Base-by-base conservation (phyloP, 2,888 invertebrate species). In the Conops quadrifasciatus region DNA sequence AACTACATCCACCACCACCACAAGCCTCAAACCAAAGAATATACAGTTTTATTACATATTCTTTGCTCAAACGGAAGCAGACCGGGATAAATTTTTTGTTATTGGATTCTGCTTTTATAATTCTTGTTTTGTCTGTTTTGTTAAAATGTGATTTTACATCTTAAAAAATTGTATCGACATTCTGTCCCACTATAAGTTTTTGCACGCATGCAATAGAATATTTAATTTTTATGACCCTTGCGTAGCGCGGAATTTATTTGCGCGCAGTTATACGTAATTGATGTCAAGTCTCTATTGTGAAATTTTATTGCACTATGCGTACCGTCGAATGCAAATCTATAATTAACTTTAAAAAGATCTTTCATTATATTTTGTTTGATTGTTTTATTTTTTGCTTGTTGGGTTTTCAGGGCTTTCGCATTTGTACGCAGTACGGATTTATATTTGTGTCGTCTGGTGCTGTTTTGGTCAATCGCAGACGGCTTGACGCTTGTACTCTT, bases 401-500 rank as follows among this genome's bases (percentile, higher is more conserved):
- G 16, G 62, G 11, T 36, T 59, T 62, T 43, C 62, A 43, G 36
- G 36, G 21, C 43, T 43, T 62, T 43, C 62, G 43, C n/a, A 56
- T 43, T 56, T 24, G 16, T 26, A 21, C 36, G 66, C 45, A 58
- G 26, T 19, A n/a, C 26, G 67, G 58, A 65, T 43, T 49, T 5
- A 30, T n/a, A n/a, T n/a, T n/a, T n/a, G n/a, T n/a, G n/a, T 19
- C 51, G 47, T 43, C 13, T 43, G 7, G n/a, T 49, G 26, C n/a
- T 51, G 28, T 51, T 51, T 49, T 49, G 64, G 49, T 63, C 26
- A 16, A 45, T 15, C 30, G 64, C 67, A 67, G 67, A 67, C 67
- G 45, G 67, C 58, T 67, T 67, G 67, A 67, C 67, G 67, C 67
- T 67, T 16, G 43, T 45, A 21, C 53, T 13, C 9, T 11, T 43